Evolutionary conservation across 2,888 invertebrate genomes (phyloP).

Genomic region (Rhamphomyia laevipes): DNA sequence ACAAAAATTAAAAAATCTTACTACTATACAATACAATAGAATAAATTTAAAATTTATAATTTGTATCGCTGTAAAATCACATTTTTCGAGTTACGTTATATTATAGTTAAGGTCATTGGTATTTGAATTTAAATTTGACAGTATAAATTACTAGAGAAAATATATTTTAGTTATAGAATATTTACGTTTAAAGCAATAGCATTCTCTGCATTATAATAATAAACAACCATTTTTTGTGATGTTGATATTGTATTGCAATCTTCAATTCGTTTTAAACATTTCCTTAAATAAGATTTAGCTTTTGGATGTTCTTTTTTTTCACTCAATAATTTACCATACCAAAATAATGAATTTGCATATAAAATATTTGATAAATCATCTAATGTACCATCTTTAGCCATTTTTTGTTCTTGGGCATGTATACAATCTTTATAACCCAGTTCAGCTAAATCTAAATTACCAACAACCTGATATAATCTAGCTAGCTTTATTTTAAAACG

Average conservation of each 20-base stretch:
- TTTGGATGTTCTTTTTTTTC: slow-evolving; percentile 21
- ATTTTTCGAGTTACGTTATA: too few relatives aligned
- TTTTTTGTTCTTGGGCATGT: slow-evolving; percentile 31
- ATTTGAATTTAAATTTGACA: too few relatives aligned
- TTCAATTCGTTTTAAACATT: slow-evolving; percentile 32
- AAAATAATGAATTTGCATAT: slow-evolving; percentile 37
- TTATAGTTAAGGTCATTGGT: too few relatives aligned
- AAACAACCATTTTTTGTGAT: slow-evolving; percentile 39
- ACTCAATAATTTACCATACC: slow-evolving; percentile 39
- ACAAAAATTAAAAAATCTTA: too few relatives aligned
- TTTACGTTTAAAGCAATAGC: slow-evolving; percentile 13
- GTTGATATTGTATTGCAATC: slow-evolving; percentile 35
- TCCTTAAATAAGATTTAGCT: slow-evolving; percentile 32
- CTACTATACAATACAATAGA: too few relatives aligned
- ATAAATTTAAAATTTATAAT: too few relatives aligned
- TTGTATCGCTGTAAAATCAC: too few relatives aligned
- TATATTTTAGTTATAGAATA: too few relatives aligned
- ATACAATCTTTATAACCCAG: slow-evolving; percentile 38
- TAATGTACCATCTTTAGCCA: slow-evolving; percentile 26
- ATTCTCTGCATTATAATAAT: slow-evolving; percentile 35
- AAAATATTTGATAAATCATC: slow-evolving; percentile 36
- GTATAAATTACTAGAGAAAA: too few relatives aligned
- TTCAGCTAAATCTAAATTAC: slow-evolving; percentile 33
- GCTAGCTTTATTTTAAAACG: slow-evolving; percentile 38
- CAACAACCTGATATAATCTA: slow-evolving; percentile 34